Evolutionary conservation across 2,797 vertebrate species (phyloP).

Genomic region (Gobio occitaniae): DNA sequence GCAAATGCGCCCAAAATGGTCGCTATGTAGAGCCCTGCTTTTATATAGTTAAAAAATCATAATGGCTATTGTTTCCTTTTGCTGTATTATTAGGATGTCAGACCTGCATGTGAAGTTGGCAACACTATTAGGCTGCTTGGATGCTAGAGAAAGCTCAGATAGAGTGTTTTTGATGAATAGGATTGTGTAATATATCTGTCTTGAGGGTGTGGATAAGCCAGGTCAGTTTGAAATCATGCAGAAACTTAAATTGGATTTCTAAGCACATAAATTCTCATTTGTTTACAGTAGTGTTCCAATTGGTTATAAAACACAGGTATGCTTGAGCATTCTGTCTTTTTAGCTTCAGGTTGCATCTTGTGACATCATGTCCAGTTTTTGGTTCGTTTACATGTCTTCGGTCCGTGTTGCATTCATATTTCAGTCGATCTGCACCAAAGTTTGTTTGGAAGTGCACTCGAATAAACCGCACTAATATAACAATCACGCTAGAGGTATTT

Average conservation of each 20-base stretch:
- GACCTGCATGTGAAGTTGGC: neutral
- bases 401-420: too few relatives aligned
- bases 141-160: neutral
- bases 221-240: neutral
- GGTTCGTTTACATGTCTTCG: too few relatives aligned
- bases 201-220: neutral
- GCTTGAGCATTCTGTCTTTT: too few relatives aligned
- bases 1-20: too few relatives aligned
- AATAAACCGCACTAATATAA: too few relatives aligned
- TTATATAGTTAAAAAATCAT: neutral
- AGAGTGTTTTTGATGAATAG: neutral
- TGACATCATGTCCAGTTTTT: too few relatives aligned
- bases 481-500: too few relatives aligned
- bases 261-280: neutral
- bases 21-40: too few relatives aligned
- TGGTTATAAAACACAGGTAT: neutral
- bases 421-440: too few relatives aligned
- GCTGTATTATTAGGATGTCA: conserved; percentile 13
- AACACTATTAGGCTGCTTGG: neutral
- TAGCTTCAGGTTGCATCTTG: too few relatives aligned
- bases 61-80: neutral
- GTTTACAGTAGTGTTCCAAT: neutral
- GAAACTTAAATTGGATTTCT: neutral
- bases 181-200: neutral
- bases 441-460: too few relatives aligned